Base-by-base conservation (phyloP, 2,113 vertebrate genomes). In the Syngnathus scovelli region DNA sequence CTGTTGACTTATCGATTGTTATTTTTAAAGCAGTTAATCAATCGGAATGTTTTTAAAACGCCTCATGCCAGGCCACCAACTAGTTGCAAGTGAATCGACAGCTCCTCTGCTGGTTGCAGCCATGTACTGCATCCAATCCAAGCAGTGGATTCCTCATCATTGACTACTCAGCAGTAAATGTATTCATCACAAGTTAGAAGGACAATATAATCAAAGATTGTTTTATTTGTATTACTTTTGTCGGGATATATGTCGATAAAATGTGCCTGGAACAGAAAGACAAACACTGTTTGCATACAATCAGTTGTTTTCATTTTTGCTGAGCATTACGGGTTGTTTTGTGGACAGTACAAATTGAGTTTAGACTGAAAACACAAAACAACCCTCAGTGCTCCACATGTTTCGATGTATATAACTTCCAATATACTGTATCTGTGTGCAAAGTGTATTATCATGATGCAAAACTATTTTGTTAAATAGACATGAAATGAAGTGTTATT, bases 391-490 rank as follows among this genome's bases (percentile, higher is more conserved):
- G 85, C 83, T 82, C 79, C 85, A 68, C 52, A 71, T 33, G 27
- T 89, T 80, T 74, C 87, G 70, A 78, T 91, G 88, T 91, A 90
- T 88, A 90, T 90, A 90, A 80, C 76, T 89, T 83, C 66, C 81
- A 86, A 78, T 63, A 59, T 90, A 84, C 75, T 77, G 13, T 58
- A 84, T 90, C 85, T 92, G 89, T 90, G 66, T 63, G 46, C 13
- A 75, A 76, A 92, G 93, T 94, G 94, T 89, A 86, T 87, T 87
- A 90, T 88, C 65, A 58, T 88, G 79, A 94, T 92, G 92, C 64
- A 89, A 94, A 94, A 91, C 83, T 95, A 97, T 98, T 98, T 98
- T 95, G 94, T 96, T 97, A 97, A 95, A 94, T 91, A 94, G 93
- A 96, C 91, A 92, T 82, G 21, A 88, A 93, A 91, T 87, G 36